These are phyloP conservation scores for Petaurus breviceps DNA, from an alignment of 2,113 vertebrate species.

Conservation along the genomic window DNA sequence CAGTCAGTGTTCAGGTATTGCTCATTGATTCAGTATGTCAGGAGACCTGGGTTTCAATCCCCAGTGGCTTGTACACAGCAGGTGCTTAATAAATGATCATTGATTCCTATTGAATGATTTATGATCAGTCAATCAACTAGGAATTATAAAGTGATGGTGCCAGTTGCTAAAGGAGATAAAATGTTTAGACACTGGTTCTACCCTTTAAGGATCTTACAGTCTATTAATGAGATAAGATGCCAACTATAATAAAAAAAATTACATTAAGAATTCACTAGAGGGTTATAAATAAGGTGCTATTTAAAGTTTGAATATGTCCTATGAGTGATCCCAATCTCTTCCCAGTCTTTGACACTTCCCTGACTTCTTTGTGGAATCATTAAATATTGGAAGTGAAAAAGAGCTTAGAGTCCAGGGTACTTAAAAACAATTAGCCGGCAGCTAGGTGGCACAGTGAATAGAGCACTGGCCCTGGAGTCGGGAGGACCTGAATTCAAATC, in stretches of 20 bases:
- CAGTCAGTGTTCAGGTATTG: no score
- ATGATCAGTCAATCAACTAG: neutral
- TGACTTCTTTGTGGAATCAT: neutral
- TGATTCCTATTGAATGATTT: neutral
- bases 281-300: neutral
- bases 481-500: no score
- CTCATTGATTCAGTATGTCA: no score
- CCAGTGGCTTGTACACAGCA: no score
- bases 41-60: no score
- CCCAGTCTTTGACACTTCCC: neutral
- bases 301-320: neutral
- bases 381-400: neutral
- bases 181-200: neutral
- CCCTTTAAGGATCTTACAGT: neutral
- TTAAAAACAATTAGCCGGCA: neutral
- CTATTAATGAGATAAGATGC: neutral
- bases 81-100: neutral
- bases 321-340: neutral
- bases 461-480: no score
- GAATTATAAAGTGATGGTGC: neutral
- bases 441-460: no score
- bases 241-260: neutral
- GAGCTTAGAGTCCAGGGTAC: neutral
- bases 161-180: neutral
- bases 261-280: neutral